phyloP scores from a whole-genome alignment of 2,113 vertebrate species.

The Nothobranchius furzeri region DNA sequence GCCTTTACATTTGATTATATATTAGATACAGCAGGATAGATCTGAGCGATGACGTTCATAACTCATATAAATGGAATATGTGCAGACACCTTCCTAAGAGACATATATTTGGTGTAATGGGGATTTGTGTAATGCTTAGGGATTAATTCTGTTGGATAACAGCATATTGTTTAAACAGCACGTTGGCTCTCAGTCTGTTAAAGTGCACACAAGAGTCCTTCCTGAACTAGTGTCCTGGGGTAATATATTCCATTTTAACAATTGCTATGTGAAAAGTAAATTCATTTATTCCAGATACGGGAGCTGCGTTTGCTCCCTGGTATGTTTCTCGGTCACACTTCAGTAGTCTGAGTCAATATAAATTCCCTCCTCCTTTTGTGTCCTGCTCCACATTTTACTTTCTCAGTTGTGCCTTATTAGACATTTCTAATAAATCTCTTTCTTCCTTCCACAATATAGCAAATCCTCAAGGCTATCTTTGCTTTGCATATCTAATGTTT shows the following conservation, averaged over 20 bases:
- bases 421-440: slow-evolving; percentile 1
- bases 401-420: not conserved
- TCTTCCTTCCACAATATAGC: slow-evolving; percentile 3
- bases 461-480: slow-evolving; percentile 9
- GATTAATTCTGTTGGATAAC: not conserved
- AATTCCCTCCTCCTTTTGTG: not conserved
- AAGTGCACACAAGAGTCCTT: not conserved
- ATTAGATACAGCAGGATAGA: too few species aligned
- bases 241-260: slow-evolving; percentile 33
- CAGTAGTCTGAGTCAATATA: slow-evolving; percentile 13
- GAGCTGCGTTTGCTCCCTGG: not conserved
- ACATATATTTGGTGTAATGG: not conserved
- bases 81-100: not conserved
- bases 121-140: not conserved
- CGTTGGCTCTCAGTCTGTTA: not conserved
- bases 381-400: not conserved
- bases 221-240: not conserved
- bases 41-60: not conserved
- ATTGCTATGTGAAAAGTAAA: slow-evolving; percentile 14
- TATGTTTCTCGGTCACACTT: slow-evolving; percentile 32
- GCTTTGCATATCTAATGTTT: not conserved
- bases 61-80: not conserved
- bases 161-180: slow-evolving; percentile 5
- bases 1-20: too few species aligned
- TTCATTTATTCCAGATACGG: slow-evolving; percentile 47